phyloP scores from a whole-genome alignment of 2,888 invertebrate genomes.

The Eupithecia pulchellata region DNA sequence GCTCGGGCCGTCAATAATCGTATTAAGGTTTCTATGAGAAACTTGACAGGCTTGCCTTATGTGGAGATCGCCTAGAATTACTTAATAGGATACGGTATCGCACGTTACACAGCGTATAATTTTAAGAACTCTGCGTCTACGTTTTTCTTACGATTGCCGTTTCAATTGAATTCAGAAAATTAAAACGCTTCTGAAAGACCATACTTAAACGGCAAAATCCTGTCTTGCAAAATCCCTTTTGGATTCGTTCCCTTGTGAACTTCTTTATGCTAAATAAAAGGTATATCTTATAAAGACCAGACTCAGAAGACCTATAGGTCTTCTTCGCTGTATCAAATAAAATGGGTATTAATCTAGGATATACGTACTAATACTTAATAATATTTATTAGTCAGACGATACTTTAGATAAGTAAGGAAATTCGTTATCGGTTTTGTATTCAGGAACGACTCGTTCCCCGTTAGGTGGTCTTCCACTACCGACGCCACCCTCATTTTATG shows the following conservation, averaged over 20 bases:
- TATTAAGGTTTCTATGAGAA: background rate
- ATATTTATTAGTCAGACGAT: background rate
- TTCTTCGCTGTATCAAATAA: background rate
- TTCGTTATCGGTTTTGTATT: background rate
- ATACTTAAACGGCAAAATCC: background rate
- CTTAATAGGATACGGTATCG: conserved; percentile 1
- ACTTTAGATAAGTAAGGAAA: background rate
- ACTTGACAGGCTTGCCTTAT: conserved; percentile 8
- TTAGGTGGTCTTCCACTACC: background rate
- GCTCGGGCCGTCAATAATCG: background rate
- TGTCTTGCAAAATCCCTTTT: background rate
- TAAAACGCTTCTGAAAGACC: background rate
- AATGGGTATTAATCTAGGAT: no score
- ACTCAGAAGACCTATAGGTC: no score
- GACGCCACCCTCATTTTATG: conserved; percentile 18
- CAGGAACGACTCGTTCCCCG: background rate
- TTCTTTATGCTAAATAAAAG: background rate
- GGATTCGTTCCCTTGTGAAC: background rate
- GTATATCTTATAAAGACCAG: no score
- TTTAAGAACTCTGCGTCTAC: background rate
- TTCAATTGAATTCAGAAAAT: background rate
- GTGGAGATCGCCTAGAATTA: background rate
- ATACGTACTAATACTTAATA: no score
- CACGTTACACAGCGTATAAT: background rate
- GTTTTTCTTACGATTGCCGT: background rate